A percentile compares a stretch with the other conserved stretches of the same genome.
phyloP scores from a whole-genome alignment of 2,113 vertebrate genomes.

The Lynx canadensis region DNA sequence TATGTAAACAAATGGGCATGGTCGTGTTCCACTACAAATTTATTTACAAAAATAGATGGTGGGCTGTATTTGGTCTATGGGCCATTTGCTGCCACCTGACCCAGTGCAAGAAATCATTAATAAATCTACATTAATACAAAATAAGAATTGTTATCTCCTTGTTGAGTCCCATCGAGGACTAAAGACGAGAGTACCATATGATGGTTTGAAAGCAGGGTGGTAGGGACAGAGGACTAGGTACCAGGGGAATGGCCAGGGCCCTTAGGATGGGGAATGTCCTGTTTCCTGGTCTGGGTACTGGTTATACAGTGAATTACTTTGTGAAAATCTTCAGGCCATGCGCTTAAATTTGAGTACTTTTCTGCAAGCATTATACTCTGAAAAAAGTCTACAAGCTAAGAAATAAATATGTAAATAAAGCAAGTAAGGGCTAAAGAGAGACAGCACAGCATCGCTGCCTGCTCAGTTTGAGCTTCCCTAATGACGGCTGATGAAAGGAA shows the following conservation, averaged over 20 bases:
- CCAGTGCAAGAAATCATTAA: not conserved
- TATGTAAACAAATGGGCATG: not conserved
- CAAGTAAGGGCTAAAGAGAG: not conserved
- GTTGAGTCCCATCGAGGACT: not conserved
- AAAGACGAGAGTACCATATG: not conserved
- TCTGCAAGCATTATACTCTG: not conserved
- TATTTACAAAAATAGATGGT: not conserved
- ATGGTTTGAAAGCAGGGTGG: not conserved
- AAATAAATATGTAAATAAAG: not conserved
- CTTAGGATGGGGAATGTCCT: too few species aligned
- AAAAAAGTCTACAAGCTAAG: not conserved
- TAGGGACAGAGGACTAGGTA: too few species aligned
- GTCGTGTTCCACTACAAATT: not conserved
- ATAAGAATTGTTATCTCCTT: not conserved
- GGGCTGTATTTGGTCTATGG: not conserved
- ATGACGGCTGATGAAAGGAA: not conserved
- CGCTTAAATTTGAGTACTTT: not conserved
- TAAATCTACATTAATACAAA: not conserved
- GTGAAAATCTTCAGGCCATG: not conserved
- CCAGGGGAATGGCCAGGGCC: accelerated
- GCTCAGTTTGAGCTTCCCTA: not conserved
- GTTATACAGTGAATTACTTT: not conserved
- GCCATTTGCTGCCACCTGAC: not conserved
- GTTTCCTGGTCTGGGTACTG: not conserved
- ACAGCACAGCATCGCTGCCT: not conserved